Percentiles rank a stretch among this genome's conserved stretches.
Conservation (phyloP, 1,140 invertebrate genomes). For the Drosophila nebulosa region DNA sequence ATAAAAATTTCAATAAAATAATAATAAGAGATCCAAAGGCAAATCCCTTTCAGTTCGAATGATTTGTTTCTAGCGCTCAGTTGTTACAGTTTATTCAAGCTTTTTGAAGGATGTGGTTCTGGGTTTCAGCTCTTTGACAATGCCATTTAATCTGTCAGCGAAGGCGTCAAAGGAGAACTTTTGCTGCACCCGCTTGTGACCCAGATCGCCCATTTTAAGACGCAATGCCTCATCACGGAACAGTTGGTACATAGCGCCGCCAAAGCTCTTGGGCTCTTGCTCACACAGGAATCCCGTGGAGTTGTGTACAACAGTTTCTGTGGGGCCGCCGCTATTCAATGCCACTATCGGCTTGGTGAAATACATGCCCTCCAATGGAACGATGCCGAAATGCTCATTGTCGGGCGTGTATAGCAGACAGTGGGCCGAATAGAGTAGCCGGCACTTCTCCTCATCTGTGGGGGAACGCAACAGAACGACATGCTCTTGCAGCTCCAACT, state of each 20-base stretch:
- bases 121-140: slow-evolving; percentile 81
- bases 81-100: slow-evolving; percentile 34
- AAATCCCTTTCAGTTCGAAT: background rate
- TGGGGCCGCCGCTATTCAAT: slow-evolving; percentile 96
- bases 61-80: too few species aligned
- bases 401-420: slow-evolving; percentile 96
- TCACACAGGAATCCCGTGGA: slow-evolving; percentile 94
- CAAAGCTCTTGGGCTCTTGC: slow-evolving; percentile 86
- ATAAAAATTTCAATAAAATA: slow-evolving; percentile 48
- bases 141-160: slow-evolving; percentile 85
- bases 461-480: slow-evolving; percentile 93
- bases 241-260: slow-evolving; percentile 87
- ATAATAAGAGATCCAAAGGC: background rate
- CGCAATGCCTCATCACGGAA: slow-evolving; percentile 85
- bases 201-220: slow-evolving; percentile 86
- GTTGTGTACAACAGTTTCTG: slow-evolving; percentile 94
- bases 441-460: slow-evolving; percentile 91
- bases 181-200: slow-evolving; percentile 86
- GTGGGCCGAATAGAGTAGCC: slow-evolving; percentile 88
- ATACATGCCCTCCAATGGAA: slow-evolving; percentile 99
- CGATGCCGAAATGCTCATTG: slow-evolving; percentile 99
- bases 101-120: slow-evolving; percentile 29
- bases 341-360: slow-evolving; percentile 96
- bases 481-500: slow-evolving; percentile 87
- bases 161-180: slow-evolving; percentile 92